Conservation (phyloP, 2,113 vertebrate species). For the Scolopax mira region DNA sequence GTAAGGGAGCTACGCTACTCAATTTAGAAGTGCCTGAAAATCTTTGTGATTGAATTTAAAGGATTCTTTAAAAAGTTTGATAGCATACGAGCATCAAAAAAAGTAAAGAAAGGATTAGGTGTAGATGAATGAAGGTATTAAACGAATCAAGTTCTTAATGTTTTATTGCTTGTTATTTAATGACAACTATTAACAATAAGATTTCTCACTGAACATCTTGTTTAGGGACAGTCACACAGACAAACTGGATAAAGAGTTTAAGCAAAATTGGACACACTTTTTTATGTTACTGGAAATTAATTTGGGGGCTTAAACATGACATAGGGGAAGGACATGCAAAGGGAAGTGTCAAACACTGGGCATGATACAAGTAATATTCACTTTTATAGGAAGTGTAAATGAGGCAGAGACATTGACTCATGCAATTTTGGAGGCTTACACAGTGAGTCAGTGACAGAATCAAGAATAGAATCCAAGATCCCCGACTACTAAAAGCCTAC, state of each 20-base stretch:
- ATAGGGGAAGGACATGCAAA: neutral
- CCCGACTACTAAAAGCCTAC: neutral
- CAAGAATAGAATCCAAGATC: slow-evolving; percentile 21
- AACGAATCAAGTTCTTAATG: neutral
- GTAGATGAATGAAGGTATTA: neutral
- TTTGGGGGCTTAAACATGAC: neutral
- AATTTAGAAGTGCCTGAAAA: neutral
- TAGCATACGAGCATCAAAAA: neutral
- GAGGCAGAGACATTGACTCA: slow-evolving; percentile 25
- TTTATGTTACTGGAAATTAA: neutral
- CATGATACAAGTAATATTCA: neutral
- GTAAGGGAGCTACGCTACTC: neutral
- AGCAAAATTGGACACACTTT: neutral
- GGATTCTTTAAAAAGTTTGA: neutral
- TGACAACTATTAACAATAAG: neutral
- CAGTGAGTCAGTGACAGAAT: slow-evolving; percentile 6
- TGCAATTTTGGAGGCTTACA: neutral
- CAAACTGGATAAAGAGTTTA: neutral
- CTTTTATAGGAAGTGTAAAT: slow-evolving; percentile 10
- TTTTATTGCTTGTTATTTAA: neutral
- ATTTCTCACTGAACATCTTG: neutral
- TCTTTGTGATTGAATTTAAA: neutral
- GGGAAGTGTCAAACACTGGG: neutral
- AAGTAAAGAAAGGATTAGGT: neutral
- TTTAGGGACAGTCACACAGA: neutral